Conservation (phyloP, 2,797 vertebrate species). For the Hyperoplus immaculatus region DNA sequence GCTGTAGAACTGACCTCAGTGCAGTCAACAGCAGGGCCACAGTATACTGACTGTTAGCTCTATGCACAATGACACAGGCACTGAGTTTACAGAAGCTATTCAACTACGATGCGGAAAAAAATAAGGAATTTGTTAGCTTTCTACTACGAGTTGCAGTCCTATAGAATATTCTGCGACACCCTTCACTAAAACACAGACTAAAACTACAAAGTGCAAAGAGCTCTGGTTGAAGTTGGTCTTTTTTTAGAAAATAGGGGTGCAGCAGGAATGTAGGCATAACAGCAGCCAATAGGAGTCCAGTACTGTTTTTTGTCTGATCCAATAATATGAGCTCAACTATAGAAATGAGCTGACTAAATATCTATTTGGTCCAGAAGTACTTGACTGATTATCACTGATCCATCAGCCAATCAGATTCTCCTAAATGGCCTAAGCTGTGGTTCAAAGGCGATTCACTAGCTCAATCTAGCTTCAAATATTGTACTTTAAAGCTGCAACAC, state of each 20-base stretch:
- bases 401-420: background rate
- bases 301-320: background rate
- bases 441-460: background rate
- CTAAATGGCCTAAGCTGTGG: background rate
- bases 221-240: background rate
- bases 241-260: background rate
- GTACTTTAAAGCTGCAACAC: background rate
- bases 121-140: background rate
- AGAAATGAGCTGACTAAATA: background rate
- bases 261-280: background rate
- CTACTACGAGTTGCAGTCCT: background rate
- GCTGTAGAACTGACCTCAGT: constrained; percentile 44
- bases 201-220: constrained; percentile 31
- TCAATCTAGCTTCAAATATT: background rate
- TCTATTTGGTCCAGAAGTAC: background rate
- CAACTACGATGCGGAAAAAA: background rate
- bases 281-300: background rate
- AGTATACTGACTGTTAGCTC: constrained; percentile 16
- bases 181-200: background rate
- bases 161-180: background rate
- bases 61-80: constrained; percentile 13
- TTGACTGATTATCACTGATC: background rate
- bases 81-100: background rate
- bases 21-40: constrained; percentile 2
- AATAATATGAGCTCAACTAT: background rate